Conservation (phyloP, 2,888 invertebrate species). For the Tetheella fluctuosa region DNA sequence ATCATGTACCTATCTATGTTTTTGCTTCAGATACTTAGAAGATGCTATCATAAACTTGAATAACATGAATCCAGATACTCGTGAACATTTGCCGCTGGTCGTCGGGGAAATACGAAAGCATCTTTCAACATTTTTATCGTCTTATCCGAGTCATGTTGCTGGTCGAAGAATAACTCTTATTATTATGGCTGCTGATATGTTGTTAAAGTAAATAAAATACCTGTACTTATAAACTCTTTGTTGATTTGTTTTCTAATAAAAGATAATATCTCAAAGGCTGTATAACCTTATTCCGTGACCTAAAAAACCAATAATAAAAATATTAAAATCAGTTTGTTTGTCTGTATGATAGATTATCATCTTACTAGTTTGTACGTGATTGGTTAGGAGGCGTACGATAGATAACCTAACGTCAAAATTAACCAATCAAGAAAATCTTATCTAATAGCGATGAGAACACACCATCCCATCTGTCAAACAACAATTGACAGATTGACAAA, state of each 20-base stretch:
- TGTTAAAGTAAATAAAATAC: slow-evolving; percentile 48
- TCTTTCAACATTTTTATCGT: slow-evolving; percentile 55
- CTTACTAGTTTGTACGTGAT: not conserved
- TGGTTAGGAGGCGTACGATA: not conserved
- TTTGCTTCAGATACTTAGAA: slow-evolving; percentile 89
- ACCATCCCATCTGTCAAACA: slow-evolving; percentile 33
- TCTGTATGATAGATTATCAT: not conserved
- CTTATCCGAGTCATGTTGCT: slow-evolving; percentile 88
- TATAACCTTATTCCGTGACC: not conserved
- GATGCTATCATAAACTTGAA: slow-evolving; percentile 93
- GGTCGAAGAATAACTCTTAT: slow-evolving; percentile 86
- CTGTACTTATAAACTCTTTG: too few species aligned
- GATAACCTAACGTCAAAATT: not conserved
- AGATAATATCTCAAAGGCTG: not conserved
- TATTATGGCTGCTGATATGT: slow-evolving; percentile 84
- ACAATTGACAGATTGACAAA: slow-evolving; percentile 3
- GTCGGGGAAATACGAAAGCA: slow-evolving; percentile 89
- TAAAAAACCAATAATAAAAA: not conserved
- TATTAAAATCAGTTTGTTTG: not conserved
- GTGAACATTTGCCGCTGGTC: slow-evolving; percentile 91
- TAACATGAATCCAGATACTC: slow-evolving; percentile 87
- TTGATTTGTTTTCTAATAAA: slow-evolving; percentile 17
- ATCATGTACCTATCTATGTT: not conserved
- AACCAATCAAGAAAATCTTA: not conserved
- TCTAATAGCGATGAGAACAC: slow-evolving; percentile 16